Percentiles rank a stretch among this genome's conserved stretches.
Conservation (phyloP, 2,113 vertebrate species). For the Campylorhamphus procurvoides region DNA sequence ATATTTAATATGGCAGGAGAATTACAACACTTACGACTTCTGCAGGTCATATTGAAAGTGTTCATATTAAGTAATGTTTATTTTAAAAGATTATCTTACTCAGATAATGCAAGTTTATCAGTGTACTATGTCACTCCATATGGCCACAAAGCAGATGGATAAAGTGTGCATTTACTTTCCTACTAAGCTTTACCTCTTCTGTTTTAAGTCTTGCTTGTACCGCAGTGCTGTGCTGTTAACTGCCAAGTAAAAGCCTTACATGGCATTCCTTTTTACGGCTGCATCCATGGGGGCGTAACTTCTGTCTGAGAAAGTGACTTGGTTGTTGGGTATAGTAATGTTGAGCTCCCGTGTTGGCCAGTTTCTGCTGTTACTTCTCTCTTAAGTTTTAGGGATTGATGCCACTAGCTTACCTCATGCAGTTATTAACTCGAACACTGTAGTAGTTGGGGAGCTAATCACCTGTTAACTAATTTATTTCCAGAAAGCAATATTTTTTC, state of each 20-base stretch:
- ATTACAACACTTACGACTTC: neutral
- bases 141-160: neutral
- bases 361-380: neutral
- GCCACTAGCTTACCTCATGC: neutral
- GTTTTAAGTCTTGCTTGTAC: neutral
- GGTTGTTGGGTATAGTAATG: neutral
- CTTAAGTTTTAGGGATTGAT: neutral
- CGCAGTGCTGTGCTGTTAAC: neutral
- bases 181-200: neutral
- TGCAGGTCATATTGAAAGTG: neutral
- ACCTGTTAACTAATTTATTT: neutral
- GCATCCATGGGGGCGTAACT: fast-evolving
- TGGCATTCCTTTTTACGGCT: neutral
- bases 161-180: neutral
- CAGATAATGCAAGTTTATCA: neutral
- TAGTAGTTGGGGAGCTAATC: neutral
- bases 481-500: neutral
- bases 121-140: neutral
- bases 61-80: neutral
- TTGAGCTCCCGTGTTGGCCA: neutral
- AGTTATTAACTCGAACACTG: neutral
- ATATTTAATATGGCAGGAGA: neutral
- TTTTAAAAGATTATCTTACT: neutral
- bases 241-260: neutral
- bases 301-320: neutral